Evolutionary conservation across 2,888 invertebrate species (phyloP), one percentile per base, ranked within the genome.

Genomic region (Xylocampa areola): DNA sequence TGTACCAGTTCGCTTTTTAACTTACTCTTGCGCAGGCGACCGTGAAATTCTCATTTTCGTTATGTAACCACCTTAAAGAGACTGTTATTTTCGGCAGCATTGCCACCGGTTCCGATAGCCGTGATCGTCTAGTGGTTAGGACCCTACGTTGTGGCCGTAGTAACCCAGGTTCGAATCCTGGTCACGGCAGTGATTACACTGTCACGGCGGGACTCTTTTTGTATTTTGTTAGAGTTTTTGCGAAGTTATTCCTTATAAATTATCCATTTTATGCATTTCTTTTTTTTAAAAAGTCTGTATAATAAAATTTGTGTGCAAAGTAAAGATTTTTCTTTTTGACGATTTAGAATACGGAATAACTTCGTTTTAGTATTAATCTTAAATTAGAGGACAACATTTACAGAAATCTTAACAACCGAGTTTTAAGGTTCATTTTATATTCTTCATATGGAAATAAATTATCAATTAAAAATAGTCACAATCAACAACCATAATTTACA

Each of bases 71-170:
- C 8, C 14, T 36, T 33, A 14, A 43, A 43, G 17, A 7, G 29
- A 39, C 39, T 32, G 49, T 33, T 33, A 4, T 53, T 68, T 82
- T 80, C 79, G 72, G 43, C 76, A 86, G 90, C 5, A 7, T 7
- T 36, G 14, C 2, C 30, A 49, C 32, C 19, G 21, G 68, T 70
- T 70, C 62, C 62, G 40, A 53, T n/a, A 69, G 70, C 94, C 94
- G 94, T 94, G 94, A 94, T 94, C 94, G 95, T 95, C 95, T 95
- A 95, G 95, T 96, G 95, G 95, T 95, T 95, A 95, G 95, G 95
- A 95, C 95, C 94, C 95, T 95, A 95, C 95, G 95, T 95, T 95
- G 95, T 95, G 95, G 95, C 95, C 95, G 96, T 95, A 94, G 93
- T 94, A 95, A 94, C 94, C 94, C 94, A 94, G 95, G 95, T 95